Evolutionary conservation across 2,113 vertebrate species (phyloP).

Genomic region (Eonycteris spelaea): DNA sequence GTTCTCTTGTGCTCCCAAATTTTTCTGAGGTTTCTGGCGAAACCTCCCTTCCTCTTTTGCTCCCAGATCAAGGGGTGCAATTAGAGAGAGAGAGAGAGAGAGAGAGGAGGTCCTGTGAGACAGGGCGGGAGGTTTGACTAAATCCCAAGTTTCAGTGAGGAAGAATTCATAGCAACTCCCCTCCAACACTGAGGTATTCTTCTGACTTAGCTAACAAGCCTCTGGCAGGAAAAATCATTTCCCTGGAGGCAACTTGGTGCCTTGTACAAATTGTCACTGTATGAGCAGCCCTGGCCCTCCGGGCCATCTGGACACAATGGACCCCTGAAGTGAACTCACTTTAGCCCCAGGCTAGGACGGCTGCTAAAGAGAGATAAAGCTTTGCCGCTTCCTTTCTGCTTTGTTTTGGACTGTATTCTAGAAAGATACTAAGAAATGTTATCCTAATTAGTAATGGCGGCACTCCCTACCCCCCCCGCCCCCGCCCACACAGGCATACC

Average conservation of each 20-base stretch:
- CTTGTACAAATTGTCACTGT: not conserved
- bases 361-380: conserved; percentile 15
- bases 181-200: not conserved
- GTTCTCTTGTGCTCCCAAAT: not conserved
- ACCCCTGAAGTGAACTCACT: not conserved
- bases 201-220: not conserved
- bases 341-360: not conserved
- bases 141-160: not conserved
- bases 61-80: not conserved
- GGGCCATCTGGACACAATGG: not conserved
- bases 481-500: not conserved
- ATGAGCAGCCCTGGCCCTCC: not conserved
- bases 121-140: not conserved
- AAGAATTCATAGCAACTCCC: not conserved
- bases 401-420: conserved; percentile 25
- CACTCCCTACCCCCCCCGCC: not conserved
- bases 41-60: not conserved
- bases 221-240: not conserved
- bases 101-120: fast-evolving
- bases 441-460: not conserved
- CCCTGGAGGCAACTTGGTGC: not conserved
- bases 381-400: not conserved
- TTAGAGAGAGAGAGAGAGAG: not conserved
- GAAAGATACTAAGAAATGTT: not conserved
- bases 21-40: not conserved